Conservation (phyloP, 2,888 invertebrate species). For the Carpatolechia fugitivella region DNA sequence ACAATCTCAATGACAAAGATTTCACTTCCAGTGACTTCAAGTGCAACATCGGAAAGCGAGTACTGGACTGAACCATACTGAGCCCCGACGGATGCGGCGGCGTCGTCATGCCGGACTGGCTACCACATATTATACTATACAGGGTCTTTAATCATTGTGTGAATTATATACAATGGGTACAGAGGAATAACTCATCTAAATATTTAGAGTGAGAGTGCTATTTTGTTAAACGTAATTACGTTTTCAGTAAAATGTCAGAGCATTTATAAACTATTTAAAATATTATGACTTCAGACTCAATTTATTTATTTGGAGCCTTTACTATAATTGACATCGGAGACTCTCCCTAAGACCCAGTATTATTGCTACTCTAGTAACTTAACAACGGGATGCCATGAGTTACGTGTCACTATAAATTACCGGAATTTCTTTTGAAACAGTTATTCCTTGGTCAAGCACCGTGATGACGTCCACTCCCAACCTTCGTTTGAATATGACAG, state of each 20-base stretch:
- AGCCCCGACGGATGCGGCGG: constrained; percentile 30
- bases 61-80: constrained; percentile 38
- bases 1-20: constrained; percentile 7
- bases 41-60: constrained; percentile 39
- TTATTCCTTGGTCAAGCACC: constrained; percentile 7
- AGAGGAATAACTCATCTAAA: too few species aligned
- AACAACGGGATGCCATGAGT: constrained; percentile 72
- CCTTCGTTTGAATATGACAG: background rate
- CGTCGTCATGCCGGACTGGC: constrained; percentile 54
- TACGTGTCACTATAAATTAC: constrained; percentile 36
- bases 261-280: too few species aligned
- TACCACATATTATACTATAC: constrained; percentile 46
- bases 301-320: too few species aligned
- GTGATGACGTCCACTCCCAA: background rate
- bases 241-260: too few species aligned
- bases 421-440: constrained; percentile 6
- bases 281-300: too few species aligned
- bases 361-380: constrained; percentile 33
- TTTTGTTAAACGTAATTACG: too few species aligned
- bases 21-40: constrained; percentile 18
- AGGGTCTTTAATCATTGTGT: background rate
- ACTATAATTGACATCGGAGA: too few species aligned
- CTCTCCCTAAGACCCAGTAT: too few species aligned
- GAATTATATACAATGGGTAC: too few species aligned
- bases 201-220: too few species aligned